These are phyloP conservation scores for Crypturellus tataupa DNA, from an alignment of 2,797 vertebrate genomes.

Conservation along the genomic window DNA sequence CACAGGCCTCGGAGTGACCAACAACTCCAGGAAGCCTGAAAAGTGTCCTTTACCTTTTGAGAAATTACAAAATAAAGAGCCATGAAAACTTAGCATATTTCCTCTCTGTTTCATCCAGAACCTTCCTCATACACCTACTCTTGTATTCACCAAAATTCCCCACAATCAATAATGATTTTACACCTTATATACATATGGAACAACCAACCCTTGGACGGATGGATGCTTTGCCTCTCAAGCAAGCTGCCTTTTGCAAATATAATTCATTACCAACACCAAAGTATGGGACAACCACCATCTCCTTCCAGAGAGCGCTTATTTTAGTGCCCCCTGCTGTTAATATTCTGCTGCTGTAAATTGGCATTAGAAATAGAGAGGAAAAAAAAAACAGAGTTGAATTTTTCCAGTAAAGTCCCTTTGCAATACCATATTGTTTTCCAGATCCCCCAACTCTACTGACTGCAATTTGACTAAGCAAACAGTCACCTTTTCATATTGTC, in stretches of 20 bases:
- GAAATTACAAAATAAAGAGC: neutral
- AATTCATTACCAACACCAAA: fast-evolving
- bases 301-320: neutral
- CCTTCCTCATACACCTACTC: neutral
- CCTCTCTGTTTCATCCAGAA: neutral
- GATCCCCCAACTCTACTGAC: neutral
- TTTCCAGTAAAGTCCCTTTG: neutral
- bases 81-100: neutral
- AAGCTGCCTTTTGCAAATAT: neutral
- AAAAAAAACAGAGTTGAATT: neutral
- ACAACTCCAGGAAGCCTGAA: neutral
- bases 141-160: neutral
- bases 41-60: neutral
- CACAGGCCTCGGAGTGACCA: neutral
- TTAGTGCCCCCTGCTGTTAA: conserved; percentile 39
- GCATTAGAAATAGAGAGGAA: neutral
- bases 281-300: neutral
- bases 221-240: neutral
- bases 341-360: neutral
- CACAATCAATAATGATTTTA: neutral
- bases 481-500: neutral
- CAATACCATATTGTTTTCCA: neutral
- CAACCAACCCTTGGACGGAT: neutral
- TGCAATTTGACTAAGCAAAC: neutral
- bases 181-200: neutral